Base-by-base conservation (phyloP, 1,140 invertebrate species). In the Papilio machaon region DNA sequence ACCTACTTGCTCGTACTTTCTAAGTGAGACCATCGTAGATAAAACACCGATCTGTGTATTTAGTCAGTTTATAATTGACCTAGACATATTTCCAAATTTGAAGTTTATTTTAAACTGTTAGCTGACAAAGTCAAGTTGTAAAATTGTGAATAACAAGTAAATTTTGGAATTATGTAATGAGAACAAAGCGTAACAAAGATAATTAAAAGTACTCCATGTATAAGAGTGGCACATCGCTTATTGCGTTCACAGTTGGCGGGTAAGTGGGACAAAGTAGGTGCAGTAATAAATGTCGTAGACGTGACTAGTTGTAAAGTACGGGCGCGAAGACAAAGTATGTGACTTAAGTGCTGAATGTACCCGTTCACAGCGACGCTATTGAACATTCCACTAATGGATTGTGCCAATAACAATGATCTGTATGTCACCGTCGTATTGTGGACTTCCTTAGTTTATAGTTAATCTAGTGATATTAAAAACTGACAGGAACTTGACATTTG, bases 201-300 rank as follows among this genome's bases (percentile, higher is more conserved):
- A 64, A 64, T 64, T 70, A 35, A 70, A 70, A 70, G 13, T 38
- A 35, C 9, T 67, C 10, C 13, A 35, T 70, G 23, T 70, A 35
- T 35, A 70, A 35, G 30, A 70, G 2, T 64, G 19, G 5, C 30
- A 70, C 30, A 35, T 35, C 64, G 64, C 30, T 70, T 70, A 70
- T 70, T 70, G 64, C 64, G 64, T 70, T 35, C 13, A 35, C 64
- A 70, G 23, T 70, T 35, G 30, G 23, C 64, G 64, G 64, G 11
- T 70, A 70, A 70, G 64, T 70, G 64, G 64, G 64, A 70, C 64
- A 70, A 70, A 70, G 64, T 70, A 70, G 64, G 64, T 70, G 64
- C 64, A 35, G 23, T 70, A 70, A 70, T 70, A 70, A 70, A 70
- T 30, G 64, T 35, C 11, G 23, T 30, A 70, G 64, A 70, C 64